Evolutionary conservation across 1,140 invertebrate genomes (phyloP), one percentile per base, ranked within the genome.

Genomic region (Zaprionus davidi): DNA sequence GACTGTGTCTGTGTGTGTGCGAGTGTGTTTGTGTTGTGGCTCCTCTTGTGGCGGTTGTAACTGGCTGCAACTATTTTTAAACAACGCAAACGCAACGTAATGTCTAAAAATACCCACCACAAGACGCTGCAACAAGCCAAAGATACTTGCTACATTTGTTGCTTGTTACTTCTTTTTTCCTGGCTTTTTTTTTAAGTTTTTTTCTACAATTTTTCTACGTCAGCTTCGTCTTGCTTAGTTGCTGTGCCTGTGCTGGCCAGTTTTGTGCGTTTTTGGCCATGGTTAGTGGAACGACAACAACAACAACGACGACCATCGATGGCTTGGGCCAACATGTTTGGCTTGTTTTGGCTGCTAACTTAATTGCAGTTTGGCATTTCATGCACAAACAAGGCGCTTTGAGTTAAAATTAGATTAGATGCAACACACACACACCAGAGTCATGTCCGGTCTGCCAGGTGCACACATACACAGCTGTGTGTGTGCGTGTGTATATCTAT

Each of bases 401-500:
- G 53, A 87, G 83, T 88, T 88, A 90, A 88, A 88, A 81, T 87
- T 88, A 88, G 84, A 88, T 87, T 87, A 90, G 76, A 72, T 90
- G 69, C 68, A 66, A 71, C 69, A 65, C 67, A 68, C 56, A 38
- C 5, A 71, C 46, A 60, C 13, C 24, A 4, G 13, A 55, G 51
- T 17, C 17, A 58, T 70, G 66, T 70, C 66, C 72, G 72, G 66
- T 75, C 72, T 64, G 56, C 70, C 62, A 41, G n/a, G 49, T 34
- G 68, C 28, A 68, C 41, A 49, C 22, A 49, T 46, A 46, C 5
- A 20, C 12, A 13, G 36, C 24, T 38, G 15, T 17, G 13, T n/a
- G 20, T 44, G 5, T 26, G 20, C 20, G 12, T 26, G 9, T 53
- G 34, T 38, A 26, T 15, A 26, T 20, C 36, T 46, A 15, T 53